These are phyloP conservation scores for Batillaria attramentaria DNA, from an alignment of 1,140 invertebrate species.

Conservation along the genomic window DNA sequence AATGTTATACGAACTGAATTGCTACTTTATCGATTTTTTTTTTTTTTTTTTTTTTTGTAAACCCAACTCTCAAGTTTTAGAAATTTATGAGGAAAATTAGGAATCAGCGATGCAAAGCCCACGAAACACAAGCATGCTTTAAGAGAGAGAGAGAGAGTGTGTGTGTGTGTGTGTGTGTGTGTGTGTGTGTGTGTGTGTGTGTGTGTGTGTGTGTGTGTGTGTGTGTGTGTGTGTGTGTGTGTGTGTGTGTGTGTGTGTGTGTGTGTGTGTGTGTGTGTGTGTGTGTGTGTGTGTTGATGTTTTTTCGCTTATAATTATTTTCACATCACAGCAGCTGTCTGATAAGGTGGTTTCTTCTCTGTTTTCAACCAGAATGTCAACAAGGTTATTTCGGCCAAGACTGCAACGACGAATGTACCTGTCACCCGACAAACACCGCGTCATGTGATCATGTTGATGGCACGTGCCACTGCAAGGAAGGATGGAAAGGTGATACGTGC, in stretches of 20 bases:
- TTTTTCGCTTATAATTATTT: too few relatives aligned
- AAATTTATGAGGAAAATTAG: neutral
- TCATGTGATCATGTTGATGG: neutral
- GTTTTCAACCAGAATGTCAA: too few relatives aligned
- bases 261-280: constrained; percentile 11
- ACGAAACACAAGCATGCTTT: neutral
- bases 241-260: neutral
- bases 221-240: constrained; percentile 6
- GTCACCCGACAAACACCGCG: neutral
- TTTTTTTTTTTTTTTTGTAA: neutral
- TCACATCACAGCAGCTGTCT: constrained; percentile 24
- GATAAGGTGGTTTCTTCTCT: neutral
- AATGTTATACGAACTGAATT: neutral
- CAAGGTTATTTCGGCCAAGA: too few relatives aligned
- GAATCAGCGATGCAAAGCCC: neutral
- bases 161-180: neutral
- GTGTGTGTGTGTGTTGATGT: constrained; percentile 7
- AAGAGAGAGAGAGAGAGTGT: neutral
- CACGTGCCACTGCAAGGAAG: constrained; percentile 16
- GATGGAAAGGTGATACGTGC: constrained; percentile 19
- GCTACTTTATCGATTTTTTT: neutral
- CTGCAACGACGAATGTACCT: neutral
- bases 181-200: neutral
- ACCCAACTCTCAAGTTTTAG: neutral
- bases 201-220: constrained; percentile 16